phyloP scores from a whole-genome alignment of 2,888 invertebrate genomes.

The Carabus problematicus region DNA sequence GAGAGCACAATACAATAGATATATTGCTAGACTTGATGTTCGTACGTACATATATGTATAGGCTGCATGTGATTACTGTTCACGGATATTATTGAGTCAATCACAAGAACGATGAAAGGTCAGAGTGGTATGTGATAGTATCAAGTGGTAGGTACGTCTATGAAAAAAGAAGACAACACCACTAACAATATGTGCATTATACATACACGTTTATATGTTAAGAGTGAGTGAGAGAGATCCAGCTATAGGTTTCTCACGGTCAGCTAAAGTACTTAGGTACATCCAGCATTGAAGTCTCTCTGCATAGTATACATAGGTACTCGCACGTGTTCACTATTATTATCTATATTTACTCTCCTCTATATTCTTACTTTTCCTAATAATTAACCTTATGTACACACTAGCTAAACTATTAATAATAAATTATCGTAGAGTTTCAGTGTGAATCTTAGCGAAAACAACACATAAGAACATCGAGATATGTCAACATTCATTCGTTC shows the following conservation, averaged over 20 bases:
- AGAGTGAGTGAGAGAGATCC: conserved; percentile 6
- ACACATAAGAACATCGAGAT: too few relatives aligned
- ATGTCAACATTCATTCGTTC: too few relatives aligned
- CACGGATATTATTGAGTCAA: conserved; percentile 8
- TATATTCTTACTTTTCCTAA: too few relatives aligned
- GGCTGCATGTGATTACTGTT: neutral
- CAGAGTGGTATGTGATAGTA: conserved; percentile 12
- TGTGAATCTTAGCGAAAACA: too few relatives aligned
- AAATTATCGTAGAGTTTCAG: too few relatives aligned
- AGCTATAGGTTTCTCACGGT: conserved; percentile 20
- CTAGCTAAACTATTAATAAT: too few relatives aligned
- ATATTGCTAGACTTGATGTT: neutral
- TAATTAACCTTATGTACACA: too few relatives aligned
- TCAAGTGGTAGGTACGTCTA: neutral
- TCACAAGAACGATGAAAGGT: conserved; percentile 4
- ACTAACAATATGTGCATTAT: conserved; percentile 14
- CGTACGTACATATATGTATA: neutral
- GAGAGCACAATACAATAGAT: too few relatives aligned
- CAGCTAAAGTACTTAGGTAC: neutral
- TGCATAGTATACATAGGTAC: too few relatives aligned
- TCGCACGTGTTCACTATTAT: too few relatives aligned
- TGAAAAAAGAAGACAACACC: neutral
- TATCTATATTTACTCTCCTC: too few relatives aligned
- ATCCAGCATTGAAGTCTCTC: neutral
- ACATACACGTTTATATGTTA: neutral